Evolutionary conservation across 2,888 invertebrate species (phyloP).

Genomic region (Phengaris arion): DNA sequence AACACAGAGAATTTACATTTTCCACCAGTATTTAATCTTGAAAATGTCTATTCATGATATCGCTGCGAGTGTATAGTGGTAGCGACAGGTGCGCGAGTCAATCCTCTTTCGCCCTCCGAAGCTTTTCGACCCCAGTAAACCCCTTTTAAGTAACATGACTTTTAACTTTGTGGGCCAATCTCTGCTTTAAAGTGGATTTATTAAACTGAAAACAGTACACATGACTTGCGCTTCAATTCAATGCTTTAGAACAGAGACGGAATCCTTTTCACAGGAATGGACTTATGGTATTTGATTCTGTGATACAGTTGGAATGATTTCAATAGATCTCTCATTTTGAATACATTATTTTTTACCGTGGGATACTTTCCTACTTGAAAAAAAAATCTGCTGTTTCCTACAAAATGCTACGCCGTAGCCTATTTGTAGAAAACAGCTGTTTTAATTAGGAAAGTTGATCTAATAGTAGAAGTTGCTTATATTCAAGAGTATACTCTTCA

Average conservation of each 20-base stretch:
- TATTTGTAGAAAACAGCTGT: too few species aligned
- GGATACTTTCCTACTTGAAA: too few species aligned
- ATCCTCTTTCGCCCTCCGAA: conserved; percentile 67
- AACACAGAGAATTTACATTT: not conserved
- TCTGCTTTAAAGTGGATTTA: conserved; percentile 72
- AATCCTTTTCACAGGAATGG: not conserved
- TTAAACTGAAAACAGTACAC: conserved; percentile 52
- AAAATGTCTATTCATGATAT: conserved; percentile 34
- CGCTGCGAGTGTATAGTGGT: conserved; percentile 45
- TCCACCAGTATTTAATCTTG: not conserved
- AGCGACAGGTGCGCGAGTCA: conserved; percentile 69
- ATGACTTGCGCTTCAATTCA: conserved; percentile 31
- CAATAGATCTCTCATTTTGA: not conserved
- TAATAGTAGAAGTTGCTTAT: too few species aligned
- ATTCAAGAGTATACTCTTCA: too few species aligned
- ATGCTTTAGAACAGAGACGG: conserved; percentile 12
- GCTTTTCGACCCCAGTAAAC: conserved; percentile 69
- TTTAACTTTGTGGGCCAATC: conserved; percentile 76
- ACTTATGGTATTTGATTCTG: conserved; percentile 1
- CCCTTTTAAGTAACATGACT: conserved; percentile 79
- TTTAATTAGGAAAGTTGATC: too few species aligned
- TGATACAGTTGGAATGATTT: not conserved
- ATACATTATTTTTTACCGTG: not conserved
- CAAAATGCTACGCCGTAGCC: too few species aligned
- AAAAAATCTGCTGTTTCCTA: too few species aligned